Percentiles rank a stretch among this genome's conserved stretches.
Conservation (phyloP, 1,140 invertebrate species). For the Penaeus vannamei region DNA sequence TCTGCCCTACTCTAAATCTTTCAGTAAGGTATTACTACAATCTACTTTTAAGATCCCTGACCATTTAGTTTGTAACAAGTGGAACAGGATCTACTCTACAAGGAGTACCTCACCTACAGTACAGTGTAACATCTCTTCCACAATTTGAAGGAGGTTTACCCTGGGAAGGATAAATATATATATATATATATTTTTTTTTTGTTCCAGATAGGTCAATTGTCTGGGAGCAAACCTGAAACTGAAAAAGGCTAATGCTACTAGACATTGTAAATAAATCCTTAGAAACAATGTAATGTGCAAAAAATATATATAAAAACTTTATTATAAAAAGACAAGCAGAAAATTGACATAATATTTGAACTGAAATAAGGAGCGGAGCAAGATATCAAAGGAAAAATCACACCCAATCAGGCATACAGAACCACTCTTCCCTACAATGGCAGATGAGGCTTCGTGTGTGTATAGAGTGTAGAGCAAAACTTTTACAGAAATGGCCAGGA, state of each 20-base stretch:
- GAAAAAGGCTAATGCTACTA: slow-evolving; percentile 48
- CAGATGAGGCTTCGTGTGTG: not conserved
- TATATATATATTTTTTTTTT: not conserved
- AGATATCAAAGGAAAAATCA: slow-evolving; percentile 6
- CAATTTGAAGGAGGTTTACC: slow-evolving; percentile 41
- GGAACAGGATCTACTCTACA: slow-evolving; percentile 1
- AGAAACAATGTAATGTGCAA: slow-evolving; percentile 25
- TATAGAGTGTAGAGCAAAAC: too few species aligned
- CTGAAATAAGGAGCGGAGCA: slow-evolving; percentile 36
- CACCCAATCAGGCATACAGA: not conserved
- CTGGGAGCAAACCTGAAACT: slow-evolving; percentile 29
- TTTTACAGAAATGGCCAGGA: not conserved
- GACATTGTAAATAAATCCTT: slow-evolving; percentile 43
- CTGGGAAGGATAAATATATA: slow-evolving; percentile 25
- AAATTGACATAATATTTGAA: slow-evolving; percentile 48
- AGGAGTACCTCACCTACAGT: slow-evolving; percentile 4
- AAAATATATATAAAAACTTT: slow-evolving; percentile 46
- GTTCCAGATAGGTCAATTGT: not conserved
- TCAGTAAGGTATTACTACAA: not conserved
- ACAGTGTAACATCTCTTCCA: slow-evolving; percentile 47
- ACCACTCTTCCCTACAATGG: not conserved
- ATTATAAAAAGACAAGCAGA: slow-evolving; percentile 32
- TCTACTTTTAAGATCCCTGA: slow-evolving; percentile 12
- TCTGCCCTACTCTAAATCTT: too few species aligned
- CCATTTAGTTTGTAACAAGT: not conserved